Conservation (phyloP, 2,888 invertebrate species). For the Barypeithes pellucidus region DNA sequence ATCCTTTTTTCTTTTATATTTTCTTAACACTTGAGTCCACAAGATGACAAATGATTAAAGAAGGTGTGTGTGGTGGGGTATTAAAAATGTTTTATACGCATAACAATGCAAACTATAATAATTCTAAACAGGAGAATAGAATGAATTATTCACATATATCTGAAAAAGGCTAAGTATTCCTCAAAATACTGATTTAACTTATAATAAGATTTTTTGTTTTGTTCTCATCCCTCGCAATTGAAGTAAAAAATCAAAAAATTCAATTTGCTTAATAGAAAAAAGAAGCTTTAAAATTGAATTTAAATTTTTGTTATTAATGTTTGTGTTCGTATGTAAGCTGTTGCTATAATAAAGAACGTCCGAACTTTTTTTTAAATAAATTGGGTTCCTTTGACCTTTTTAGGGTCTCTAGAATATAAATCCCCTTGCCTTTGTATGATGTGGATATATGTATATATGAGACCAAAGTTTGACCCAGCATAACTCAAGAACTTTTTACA, state of each 20-base stretch:
- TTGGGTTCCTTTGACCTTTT: slow-evolving; percentile 5
- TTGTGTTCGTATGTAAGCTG: slow-evolving; percentile 4
- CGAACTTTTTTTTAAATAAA: slow-evolving; percentile 2
- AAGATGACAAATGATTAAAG: too few species aligned
- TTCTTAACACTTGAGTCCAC: background rate
- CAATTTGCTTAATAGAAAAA: background rate
- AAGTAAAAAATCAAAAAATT: background rate
- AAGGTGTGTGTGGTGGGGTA: too few species aligned
- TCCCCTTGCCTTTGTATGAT: slow-evolving; percentile 4
- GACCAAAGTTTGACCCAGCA: background rate
- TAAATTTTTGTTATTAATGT: background rate
- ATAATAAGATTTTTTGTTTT: too few species aligned
- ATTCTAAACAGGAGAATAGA: too few species aligned
- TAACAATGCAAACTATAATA: too few species aligned
- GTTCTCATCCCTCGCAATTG: too few species aligned
- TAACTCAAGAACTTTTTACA: slow-evolving; percentile 3
- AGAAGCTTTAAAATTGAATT: too few species aligned
- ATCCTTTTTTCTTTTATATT: background rate
- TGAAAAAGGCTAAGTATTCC: too few species aligned
- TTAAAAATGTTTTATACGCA: too few species aligned
- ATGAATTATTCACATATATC: too few species aligned
- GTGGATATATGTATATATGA: slow-evolving; percentile 4
- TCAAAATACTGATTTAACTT: too few species aligned
- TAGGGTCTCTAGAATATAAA: slow-evolving; percentile 9
- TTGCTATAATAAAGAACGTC: background rate